Conservation (phyloP, 2,113 vertebrate species). For the Syngnathoides biaculeatus region DNA sequence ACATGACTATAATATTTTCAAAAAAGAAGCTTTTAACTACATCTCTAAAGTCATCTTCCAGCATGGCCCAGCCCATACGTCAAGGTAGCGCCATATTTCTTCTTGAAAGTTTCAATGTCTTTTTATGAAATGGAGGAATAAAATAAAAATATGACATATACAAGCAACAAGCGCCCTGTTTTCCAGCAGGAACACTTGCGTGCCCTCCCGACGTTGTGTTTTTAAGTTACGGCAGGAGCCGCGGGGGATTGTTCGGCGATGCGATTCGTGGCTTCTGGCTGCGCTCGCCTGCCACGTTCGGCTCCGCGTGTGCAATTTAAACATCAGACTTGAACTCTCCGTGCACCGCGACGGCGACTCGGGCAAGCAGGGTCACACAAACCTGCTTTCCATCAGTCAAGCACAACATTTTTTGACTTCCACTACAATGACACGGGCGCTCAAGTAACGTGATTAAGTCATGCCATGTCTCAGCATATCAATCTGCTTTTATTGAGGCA, state of each 20-base stretch:
- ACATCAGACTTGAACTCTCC: background rate
- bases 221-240: background rate
- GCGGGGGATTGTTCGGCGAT: background rate
- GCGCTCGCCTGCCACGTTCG: background rate
- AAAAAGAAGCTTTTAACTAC: too few species aligned
- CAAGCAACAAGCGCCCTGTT: background rate
- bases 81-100: too few species aligned
- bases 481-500: slow-evolving; percentile 37
- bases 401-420: background rate
- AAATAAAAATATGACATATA: too few species aligned
- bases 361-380: background rate
- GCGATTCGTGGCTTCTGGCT: background rate
- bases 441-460: slow-evolving; percentile 24
- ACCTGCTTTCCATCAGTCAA: background rate
- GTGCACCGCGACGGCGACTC: background rate
- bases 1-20: too few species aligned
- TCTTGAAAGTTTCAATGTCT: too few species aligned
- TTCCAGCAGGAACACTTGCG: background rate
- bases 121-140: too few species aligned
- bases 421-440: background rate
- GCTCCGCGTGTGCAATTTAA: background rate
- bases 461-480: slow-evolving; percentile 37
- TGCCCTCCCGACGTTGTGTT: background rate
- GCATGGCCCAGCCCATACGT: too few species aligned
- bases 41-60: too few species aligned